A percentile compares a stretch with the other conserved stretches of the same genome.
These are phyloP conservation scores for Silurus glanis DNA, from an alignment of 2,113 vertebrate genomes.

Conservation along the genomic window DNA sequence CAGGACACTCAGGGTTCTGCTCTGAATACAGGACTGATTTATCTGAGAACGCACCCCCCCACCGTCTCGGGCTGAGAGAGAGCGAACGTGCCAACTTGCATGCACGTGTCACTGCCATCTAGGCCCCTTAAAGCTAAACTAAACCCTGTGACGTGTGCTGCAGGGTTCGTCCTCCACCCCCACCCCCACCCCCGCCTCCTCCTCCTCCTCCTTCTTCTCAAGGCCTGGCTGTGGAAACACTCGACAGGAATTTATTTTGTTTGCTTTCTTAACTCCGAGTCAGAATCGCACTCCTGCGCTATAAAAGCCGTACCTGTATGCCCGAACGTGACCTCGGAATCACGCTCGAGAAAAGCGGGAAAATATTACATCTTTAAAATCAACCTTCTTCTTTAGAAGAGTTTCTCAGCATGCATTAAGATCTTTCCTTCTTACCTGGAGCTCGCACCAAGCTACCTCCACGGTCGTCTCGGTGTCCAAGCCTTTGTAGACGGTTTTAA, in stretches of 20 bases:
- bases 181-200: background rate
- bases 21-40: slow-evolving; percentile 43
- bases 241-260: background rate
- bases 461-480: slow-evolving; percentile 97
- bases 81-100: slow-evolving; percentile 32
- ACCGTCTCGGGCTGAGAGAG: background rate
- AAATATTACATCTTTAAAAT: no score
- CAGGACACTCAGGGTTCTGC: slow-evolving; percentile 30
- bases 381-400: no score
- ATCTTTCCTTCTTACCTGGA: slow-evolving; percentile 79
- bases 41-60: slow-evolving; percentile 36
- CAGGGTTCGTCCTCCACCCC: background rate
- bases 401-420: no score
- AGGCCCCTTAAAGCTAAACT: slow-evolving; percentile 11
- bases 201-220: background rate
- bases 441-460: slow-evolving; percentile 97
- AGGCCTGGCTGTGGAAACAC: background rate
- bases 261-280: slow-evolving; percentile 24
- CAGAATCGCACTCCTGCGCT: slow-evolving; percentile 12
- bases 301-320: slow-evolving; percentile 4
- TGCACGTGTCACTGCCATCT: slow-evolving; percentile 7
- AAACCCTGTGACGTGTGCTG: background rate
- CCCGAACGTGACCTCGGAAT: background rate
- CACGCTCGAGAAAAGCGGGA: background rate
- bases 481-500: slow-evolving; percentile 98